phyloP scores from a whole-genome alignment of 2,888 invertebrate genomes.

The Scaptomyza flava region DNA sequence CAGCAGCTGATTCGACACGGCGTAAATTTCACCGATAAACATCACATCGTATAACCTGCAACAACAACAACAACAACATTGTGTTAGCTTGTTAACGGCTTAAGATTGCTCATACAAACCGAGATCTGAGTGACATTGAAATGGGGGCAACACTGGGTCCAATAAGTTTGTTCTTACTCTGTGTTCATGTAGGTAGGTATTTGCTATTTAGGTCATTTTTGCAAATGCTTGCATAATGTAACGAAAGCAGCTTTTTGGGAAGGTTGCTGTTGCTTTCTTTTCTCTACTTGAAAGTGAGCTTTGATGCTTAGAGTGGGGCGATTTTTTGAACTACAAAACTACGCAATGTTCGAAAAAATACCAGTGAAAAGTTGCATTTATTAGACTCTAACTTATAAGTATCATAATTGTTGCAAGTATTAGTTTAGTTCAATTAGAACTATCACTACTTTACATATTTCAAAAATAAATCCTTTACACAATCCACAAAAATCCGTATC shows the following conservation, averaged over 20 bases:
- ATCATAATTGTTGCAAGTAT: too few species aligned
- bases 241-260: slow-evolving; percentile 21
- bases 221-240: slow-evolving; percentile 65
- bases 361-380: neutral
- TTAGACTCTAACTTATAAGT: neutral
- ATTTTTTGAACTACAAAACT: too few species aligned
- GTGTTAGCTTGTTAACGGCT: slow-evolving; percentile 74
- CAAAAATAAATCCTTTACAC: neutral
- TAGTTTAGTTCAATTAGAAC: too few species aligned
- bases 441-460: neutral
- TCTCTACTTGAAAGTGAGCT: neutral
- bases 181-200: neutral
- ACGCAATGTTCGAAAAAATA: too few species aligned
- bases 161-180: slow-evolving; percentile 2
- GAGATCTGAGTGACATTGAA: slow-evolving; percentile 36
- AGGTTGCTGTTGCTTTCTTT: neutral
- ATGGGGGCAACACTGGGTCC: slow-evolving; percentile 25
- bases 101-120: slow-evolving; percentile 59
- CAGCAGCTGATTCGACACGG: slow-evolving; percentile 51
- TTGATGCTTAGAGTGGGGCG: slow-evolving; percentile 6
- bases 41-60: slow-evolving; percentile 51
- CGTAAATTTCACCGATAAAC: slow-evolving; percentile 69
- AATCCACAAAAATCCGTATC: neutral
- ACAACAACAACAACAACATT: slow-evolving; percentile 30
- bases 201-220: slow-evolving; percentile 48